phyloP scores from a whole-genome alignment of 1,140 invertebrate genomes.

The Ips nitidus region DNA sequence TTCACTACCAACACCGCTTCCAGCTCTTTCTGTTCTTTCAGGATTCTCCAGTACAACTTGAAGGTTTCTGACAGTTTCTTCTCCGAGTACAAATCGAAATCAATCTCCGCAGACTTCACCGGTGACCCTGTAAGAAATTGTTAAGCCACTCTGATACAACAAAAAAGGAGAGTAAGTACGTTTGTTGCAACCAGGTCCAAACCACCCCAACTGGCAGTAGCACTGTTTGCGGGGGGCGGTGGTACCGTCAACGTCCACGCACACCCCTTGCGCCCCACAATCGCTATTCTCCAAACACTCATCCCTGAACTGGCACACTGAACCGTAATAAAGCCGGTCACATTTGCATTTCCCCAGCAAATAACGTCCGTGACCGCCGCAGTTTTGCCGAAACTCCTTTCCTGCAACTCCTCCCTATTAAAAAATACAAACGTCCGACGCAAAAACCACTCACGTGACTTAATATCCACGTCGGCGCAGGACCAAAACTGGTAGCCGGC shows the following conservation, averaged over 20 bases:
- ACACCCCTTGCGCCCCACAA: constrained; percentile 82
- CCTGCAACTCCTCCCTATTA: constrained; percentile 51
- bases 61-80: constrained; percentile 72
- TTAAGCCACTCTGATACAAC: not conserved
- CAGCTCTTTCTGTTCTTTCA: constrained; percentile 78
- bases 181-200: constrained; percentile 75
- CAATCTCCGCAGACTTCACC: constrained; percentile 64
- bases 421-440: constrained; percentile 9
- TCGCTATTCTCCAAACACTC: constrained; percentile 81
- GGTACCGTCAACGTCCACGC: constrained; percentile 76
- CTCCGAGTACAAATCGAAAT: constrained; percentile 68
- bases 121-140: constrained; percentile 59
- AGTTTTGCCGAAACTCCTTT: constrained; percentile 76
- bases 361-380: constrained; percentile 78
- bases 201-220: constrained; percentile 87
- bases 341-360: constrained; percentile 78
- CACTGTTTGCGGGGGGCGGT: constrained; percentile 81
- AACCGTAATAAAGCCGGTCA: constrained; percentile 76
- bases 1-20: constrained; percentile 84
- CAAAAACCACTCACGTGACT: constrained; percentile 53
- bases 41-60: constrained; percentile 78
- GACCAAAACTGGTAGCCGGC: constrained; percentile 87
- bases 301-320: constrained; percentile 80
- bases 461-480: constrained; percentile 92
- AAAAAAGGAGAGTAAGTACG: constrained; percentile 54